These are phyloP conservation scores for Chaetophractus vellerosus DNA, from an alignment of 2,797 vertebrate genomes.

Conservation along the genomic window DNA sequence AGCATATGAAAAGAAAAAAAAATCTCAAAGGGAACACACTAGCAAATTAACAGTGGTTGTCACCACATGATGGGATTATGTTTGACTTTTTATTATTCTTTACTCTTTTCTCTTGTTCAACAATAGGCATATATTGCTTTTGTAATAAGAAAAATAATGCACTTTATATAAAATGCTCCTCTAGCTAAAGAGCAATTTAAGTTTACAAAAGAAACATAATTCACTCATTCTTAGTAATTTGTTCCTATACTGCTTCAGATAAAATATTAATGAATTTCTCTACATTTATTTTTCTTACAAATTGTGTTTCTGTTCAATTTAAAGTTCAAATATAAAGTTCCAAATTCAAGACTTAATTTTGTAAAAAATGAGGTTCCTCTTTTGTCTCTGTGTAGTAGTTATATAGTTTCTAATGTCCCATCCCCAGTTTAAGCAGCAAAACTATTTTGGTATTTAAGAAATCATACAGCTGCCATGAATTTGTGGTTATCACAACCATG, in stretches of 20 bases:
- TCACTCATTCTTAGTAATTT: slow-evolving; percentile 20
- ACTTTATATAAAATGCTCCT: neutral
- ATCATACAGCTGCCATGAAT: neutral
- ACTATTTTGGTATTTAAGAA: neutral
- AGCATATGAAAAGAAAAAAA: neutral
- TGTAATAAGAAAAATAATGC: slow-evolving; percentile 48
- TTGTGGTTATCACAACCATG: neutral
- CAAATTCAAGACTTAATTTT: neutral
- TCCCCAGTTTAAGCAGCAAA: neutral
- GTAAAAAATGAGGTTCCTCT: neutral
- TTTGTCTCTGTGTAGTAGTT: neutral
- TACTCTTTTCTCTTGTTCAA: slow-evolving; percentile 21
- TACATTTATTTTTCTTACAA: slow-evolving; percentile 1
- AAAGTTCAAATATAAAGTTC: neutral
- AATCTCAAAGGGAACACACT: neutral
- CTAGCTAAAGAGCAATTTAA: slow-evolving; percentile 64
- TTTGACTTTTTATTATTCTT: slow-evolving; percentile 19
- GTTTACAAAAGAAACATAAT: slow-evolving; percentile 33
- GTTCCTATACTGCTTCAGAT: neutral
- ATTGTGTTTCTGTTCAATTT: neutral
- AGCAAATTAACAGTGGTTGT: neutral
- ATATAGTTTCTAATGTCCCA: neutral
- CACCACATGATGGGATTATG: neutral
- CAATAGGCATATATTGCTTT: neutral
- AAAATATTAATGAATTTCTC: neutral